Conservation (phyloP, 2,113 vertebrate genomes). For the Poicephalus gulielmi region DNA sequence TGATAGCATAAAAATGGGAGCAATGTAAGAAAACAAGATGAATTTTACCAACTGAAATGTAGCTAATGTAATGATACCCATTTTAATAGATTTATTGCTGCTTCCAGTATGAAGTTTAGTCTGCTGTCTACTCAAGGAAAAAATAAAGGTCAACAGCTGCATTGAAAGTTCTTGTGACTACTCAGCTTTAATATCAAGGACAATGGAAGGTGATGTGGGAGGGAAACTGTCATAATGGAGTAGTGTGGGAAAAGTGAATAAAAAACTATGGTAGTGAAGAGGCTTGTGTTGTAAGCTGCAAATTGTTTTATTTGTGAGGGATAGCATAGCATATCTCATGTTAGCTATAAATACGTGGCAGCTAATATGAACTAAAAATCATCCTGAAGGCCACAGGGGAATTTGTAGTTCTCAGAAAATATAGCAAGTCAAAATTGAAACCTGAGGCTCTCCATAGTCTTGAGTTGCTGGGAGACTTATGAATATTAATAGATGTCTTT, state of each 20-base stretch:
- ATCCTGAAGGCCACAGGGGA: not conserved
- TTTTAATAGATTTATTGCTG: not conserved
- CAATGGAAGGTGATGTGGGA: not conserved
- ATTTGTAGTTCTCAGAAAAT: not conserved
- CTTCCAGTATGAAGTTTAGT: not conserved
- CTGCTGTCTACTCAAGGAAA: not conserved
- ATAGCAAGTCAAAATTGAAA: constrained; percentile 2
- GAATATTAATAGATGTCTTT: constrained; percentile 71
- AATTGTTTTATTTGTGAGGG: not conserved
- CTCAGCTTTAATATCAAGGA: not conserved
- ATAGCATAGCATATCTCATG: not conserved
- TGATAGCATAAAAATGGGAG: not conserved
- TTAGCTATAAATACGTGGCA: not conserved
- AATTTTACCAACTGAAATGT: not conserved
- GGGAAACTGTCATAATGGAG: not conserved
- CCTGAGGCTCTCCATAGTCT: constrained; percentile 22
- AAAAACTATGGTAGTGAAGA: not conserved
- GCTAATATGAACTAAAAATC: not conserved
- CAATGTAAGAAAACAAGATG: not conserved
- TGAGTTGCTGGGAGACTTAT: constrained; percentile 29
- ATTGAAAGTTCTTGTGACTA: not conserved
- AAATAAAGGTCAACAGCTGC: not conserved
- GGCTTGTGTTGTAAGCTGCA: not conserved
- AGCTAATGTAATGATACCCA: not conserved
- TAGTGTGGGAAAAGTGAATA: not conserved